phyloP scores from a whole-genome alignment of 23 tunicate species.

The Clavelina lepadiformis region DNA sequence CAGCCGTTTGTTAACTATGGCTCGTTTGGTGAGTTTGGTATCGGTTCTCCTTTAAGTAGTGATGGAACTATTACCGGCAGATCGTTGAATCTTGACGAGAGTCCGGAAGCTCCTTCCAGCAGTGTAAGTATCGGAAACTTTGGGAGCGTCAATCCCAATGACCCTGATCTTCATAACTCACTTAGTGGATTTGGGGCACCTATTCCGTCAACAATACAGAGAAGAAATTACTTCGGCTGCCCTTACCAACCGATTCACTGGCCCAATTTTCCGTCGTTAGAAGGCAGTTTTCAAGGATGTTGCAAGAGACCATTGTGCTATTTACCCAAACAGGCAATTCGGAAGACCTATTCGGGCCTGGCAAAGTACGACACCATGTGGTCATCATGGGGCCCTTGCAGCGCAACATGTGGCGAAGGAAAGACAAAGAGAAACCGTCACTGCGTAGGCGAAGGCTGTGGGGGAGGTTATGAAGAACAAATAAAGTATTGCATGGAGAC shows the following conservation, averaged over 20 bases:
- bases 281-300: conserved; percentile 11
- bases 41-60: too few species aligned
- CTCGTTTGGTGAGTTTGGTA: too few species aligned
- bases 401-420: conserved; percentile 18
- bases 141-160: too few species aligned
- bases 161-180: too few species aligned
- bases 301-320: conserved; percentile 4
- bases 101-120: too few species aligned
- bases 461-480: background rate
- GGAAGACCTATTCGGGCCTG: background rate
- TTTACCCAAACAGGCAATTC: background rate
- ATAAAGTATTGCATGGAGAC: conserved; percentile 10
- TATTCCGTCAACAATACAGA: too few species aligned
- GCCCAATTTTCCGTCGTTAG: background rate
- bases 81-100: too few species aligned
- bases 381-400: conserved; percentile 1
- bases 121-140: too few species aligned
- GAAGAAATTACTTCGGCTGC: too few species aligned
- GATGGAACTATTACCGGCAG: too few species aligned
- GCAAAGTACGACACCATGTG: background rate
- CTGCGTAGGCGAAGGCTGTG: conserved; percentile 7
- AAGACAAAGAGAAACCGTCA: conserved; percentile 2
- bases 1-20: too few species aligned
- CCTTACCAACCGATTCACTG: background rate
- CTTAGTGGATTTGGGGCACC: too few species aligned